Base-by-base conservation (phyloP, 2,888 invertebrate genomes). In the Cephus pulcher region DNA sequence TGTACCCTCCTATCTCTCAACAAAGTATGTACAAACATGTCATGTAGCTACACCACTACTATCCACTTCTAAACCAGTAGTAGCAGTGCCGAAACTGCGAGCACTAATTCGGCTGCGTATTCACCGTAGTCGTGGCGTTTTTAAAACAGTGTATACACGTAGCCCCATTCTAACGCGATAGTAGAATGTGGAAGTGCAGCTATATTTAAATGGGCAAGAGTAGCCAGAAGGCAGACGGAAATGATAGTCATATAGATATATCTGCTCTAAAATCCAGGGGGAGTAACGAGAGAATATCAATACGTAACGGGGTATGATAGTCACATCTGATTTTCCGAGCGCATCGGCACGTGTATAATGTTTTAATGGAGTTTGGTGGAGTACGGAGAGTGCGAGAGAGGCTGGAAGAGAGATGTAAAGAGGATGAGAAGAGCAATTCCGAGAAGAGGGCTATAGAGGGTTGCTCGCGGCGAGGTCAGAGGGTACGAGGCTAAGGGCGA, bases 311-410 rank as follows among this genome's bases (percentile, higher is more conserved):
- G 82, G 81, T 82, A 81, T 82, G 83, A 84, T 86, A 85, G 89
- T 87, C 88, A 89, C 88, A 90, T 90, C 90, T 89, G 90, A 91
- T 91, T 91, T 91, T 91, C 90, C 88, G 85, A 91, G 91, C 88
- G 90, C 91, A 91, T 91, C 90, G 91, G 88, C 87, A 91, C 90
- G 91, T 91, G 89, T 88, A 89, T 91, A 91, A 91, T 91, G 90
- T 90, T 91, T 91, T 91, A 91, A 91, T 91, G 91, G 91, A 91
- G 91, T 91, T 91, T 91, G 90, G 90, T 87, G 86, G 89, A 91
- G 88, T 86, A 85, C 87, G 85, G 82, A 84, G 85, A 82, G 82
- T 80, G 83, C 80, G 79, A 80, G 83, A 78, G 83, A 83, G 79
- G 80, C 56, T 56, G 56, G 23, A 56, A 56, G 56, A 56, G 56